Evolutionary conservation across 2,113 vertebrate species (phyloP), one percentile per base, ranked within the genome.

Genomic region (Equus przewalskii): DNA sequence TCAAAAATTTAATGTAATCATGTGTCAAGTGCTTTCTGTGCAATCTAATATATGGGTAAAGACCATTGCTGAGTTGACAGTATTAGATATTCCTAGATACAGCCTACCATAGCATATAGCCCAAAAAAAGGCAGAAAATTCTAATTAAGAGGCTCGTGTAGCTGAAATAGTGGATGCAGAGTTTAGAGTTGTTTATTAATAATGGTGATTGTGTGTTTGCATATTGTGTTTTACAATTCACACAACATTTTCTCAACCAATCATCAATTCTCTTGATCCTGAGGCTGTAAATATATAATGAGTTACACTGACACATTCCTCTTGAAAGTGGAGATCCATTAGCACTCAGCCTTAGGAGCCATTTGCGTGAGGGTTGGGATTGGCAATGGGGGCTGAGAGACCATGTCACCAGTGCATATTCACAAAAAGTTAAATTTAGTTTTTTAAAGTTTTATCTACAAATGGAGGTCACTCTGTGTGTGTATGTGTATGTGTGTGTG

Each of bases 271-370:
- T 36, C n/a, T 79, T 67, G 46, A 65, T 86, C 56, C n/a, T 3
- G 41, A 33, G 3, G 11, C 28, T 80, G 7, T 89, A 64, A 22
- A 73, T 16, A 62, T 28, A 11, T 21, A 14, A 73, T 73, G 15
- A 33, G 28, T 64, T 58, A 14, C 24, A 54, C 54, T 54, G 46
- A 30, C 0, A 6, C 3, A 41, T 13, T 6, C 14, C 30, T 65
- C n/a, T 80, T 44, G 24, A 62, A 85, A 54, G 19, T 2, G 51
- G 10, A 72, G 10, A 41, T 6, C 11, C 46, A 15, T 86, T 60
- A 5, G 5, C 13, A 11, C 1, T 62, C 21, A 28, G 1, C 7
- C 6, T 11, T 13, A 21, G 14, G 19, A 64, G 1, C 44, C 1
- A 3, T 72, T 70, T 44, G 5, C 16, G 2, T 41, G 65, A 70